Conservation (phyloP, 2,113 vertebrate species). For the Atrichornis clamosus region DNA sequence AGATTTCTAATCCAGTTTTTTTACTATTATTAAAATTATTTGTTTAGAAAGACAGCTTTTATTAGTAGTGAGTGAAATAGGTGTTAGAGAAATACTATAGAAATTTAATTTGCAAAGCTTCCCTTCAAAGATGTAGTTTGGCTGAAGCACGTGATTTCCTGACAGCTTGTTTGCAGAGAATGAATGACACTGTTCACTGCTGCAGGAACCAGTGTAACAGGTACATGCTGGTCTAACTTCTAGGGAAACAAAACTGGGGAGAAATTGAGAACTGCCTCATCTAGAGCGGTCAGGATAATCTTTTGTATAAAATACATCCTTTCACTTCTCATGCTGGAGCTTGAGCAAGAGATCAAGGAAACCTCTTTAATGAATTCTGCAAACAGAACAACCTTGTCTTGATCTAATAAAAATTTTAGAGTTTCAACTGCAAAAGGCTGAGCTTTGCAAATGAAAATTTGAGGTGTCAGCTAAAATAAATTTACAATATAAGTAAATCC, state of each 20-base stretch:
- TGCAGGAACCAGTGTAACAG: not conserved
- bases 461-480: not conserved
- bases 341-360: not conserved
- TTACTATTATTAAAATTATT: not conserved
- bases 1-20: too few relatives aligned
- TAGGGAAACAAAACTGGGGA: not conserved
- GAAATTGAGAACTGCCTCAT: not conserved
- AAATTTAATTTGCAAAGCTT: not conserved
- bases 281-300: not conserved
- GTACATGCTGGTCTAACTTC: fast-evolving
- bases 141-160: not conserved
- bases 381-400: not conserved
- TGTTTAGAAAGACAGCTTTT: not conserved
- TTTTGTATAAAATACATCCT: not conserved
- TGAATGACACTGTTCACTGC: not conserved
- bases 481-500: not conserved
- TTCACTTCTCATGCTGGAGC: not conserved
- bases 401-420: not conserved
- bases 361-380: not conserved
- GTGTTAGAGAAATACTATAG: not conserved
- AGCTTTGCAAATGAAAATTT: not conserved
- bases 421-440: not conserved
- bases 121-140: not conserved
- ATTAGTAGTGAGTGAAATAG: not conserved
- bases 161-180: not conserved